These are phyloP conservation scores for Seladonia tumulorum DNA, from an alignment of 2,888 invertebrate genomes.

Conservation along the genomic window DNA sequence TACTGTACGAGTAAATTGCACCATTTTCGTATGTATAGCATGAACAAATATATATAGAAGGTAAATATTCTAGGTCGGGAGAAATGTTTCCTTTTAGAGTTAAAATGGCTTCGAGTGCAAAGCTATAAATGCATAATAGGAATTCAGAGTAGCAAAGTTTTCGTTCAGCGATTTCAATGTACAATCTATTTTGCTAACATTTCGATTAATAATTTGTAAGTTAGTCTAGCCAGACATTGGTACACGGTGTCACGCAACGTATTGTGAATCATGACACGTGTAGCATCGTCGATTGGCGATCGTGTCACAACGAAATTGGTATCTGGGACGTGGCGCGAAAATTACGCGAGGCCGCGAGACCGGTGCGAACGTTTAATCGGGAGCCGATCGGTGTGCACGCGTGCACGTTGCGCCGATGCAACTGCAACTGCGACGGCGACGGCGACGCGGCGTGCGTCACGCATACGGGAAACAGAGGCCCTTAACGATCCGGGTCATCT, in stretches of 20 bases:
- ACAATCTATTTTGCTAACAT: no score
- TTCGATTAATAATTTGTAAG: neutral
- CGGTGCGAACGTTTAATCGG: slow-evolving; percentile 46
- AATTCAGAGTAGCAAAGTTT: no score
- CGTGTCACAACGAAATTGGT: slow-evolving; percentile 35
- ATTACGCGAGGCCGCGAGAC: slow-evolving; percentile 38
- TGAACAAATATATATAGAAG: no score
- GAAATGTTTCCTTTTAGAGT: no score
- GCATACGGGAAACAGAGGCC: slow-evolving; percentile 68
- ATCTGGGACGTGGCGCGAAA: slow-evolving; percentile 29
- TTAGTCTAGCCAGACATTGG: neutral
- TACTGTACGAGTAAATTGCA: no score
- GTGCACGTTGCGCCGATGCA: slow-evolving; percentile 8
- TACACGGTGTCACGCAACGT: neutral
- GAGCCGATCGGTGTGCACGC: slow-evolving; percentile 41
- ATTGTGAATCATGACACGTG: neutral
- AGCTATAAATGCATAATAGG: no score
- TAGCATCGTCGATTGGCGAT: slow-evolving; percentile 8
- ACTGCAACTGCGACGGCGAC: neutral
- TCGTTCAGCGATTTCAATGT: no score
- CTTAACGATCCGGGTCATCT: slow-evolving; percentile 78
- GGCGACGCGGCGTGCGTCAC: slow-evolving; percentile 22
- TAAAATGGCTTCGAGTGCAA: no score
- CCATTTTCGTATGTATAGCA: no score
- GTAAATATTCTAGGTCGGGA: no score